A percentile compares a stretch with the other conserved stretches of the same genome.
Evolutionary conservation across 2,113 vertebrate species (phyloP).

Genomic region (Vireo altiloquus): DNA sequence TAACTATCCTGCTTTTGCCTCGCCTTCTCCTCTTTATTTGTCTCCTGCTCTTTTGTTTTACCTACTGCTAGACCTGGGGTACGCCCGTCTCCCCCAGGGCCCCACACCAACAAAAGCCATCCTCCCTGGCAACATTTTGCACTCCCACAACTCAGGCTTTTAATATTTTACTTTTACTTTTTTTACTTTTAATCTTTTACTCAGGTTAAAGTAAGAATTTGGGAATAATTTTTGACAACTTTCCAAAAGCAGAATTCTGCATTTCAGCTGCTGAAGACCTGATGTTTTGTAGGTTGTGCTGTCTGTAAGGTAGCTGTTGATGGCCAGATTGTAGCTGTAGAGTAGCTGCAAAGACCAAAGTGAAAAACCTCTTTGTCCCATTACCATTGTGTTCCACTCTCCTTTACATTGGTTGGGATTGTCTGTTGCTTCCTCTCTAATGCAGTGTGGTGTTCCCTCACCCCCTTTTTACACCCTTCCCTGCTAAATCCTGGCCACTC

Average conservation of each 20-base stretch:
- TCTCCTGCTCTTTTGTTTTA: too few relatives aligned
- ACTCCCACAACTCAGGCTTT: too few relatives aligned
- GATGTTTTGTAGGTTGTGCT: neutral
- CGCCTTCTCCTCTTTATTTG: too few relatives aligned
- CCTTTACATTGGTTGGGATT: neutral
- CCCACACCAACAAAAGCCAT: too few relatives aligned
- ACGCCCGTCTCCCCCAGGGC: too few relatives aligned
- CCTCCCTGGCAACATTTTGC: too few relatives aligned
- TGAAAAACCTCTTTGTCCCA: fast-evolving
- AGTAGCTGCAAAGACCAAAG: neutral
- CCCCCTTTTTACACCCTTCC: too few relatives aligned
- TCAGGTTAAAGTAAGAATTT: neutral
- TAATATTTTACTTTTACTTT: too few relatives aligned
- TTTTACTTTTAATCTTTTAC: neutral
- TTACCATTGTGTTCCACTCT: neutral
- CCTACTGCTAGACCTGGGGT: too few relatives aligned
- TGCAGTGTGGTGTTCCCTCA: too few relatives aligned
- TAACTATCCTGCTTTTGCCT: too few relatives aligned
- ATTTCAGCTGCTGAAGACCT: neutral
- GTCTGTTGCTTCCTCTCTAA: neutral
- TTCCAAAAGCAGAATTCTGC: neutral
- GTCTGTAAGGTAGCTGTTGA: neutral
- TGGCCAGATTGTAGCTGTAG: neutral
- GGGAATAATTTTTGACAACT: neutral
- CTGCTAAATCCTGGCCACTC: too few relatives aligned